Conservation (phyloP, 2,797 vertebrate genomes). For the Buceros bicornis region DNA sequence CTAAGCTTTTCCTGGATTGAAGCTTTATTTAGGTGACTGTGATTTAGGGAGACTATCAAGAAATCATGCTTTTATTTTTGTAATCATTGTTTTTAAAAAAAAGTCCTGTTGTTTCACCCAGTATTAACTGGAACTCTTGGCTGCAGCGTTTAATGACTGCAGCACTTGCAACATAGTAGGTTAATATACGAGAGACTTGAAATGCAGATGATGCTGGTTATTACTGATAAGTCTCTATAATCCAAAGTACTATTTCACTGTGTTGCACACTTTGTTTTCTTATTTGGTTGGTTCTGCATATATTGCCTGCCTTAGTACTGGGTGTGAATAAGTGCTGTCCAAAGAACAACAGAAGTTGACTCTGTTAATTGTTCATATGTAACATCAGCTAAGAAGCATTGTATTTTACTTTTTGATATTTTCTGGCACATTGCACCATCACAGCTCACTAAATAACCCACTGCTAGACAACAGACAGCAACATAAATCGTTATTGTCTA, state of each 20-base stretch:
- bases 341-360: not conserved
- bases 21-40: constrained; percentile 62
- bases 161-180: not conserved
- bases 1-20: constrained; percentile 62
- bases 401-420: not conserved
- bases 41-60: constrained; percentile 51
- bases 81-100: not conserved
- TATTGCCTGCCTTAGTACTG: not conserved
- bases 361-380: not conserved
- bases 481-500: not conserved
- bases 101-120: not conserved
- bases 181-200: not conserved
- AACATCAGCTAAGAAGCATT: not conserved
- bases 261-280: not conserved
- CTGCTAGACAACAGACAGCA: not conserved
- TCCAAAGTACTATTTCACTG: not conserved
- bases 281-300: not conserved
- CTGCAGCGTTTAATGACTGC: not conserved
- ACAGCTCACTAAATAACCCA: not conserved
- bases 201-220: not conserved
- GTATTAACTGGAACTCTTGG: constrained; percentile 23
- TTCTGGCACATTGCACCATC: not conserved
- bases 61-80: constrained; percentile 45
- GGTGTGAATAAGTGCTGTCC: not conserved
- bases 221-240: not conserved